Conservation (phyloP, 2,888 invertebrate genomes). For the Rhagonycha lutea region DNA sequence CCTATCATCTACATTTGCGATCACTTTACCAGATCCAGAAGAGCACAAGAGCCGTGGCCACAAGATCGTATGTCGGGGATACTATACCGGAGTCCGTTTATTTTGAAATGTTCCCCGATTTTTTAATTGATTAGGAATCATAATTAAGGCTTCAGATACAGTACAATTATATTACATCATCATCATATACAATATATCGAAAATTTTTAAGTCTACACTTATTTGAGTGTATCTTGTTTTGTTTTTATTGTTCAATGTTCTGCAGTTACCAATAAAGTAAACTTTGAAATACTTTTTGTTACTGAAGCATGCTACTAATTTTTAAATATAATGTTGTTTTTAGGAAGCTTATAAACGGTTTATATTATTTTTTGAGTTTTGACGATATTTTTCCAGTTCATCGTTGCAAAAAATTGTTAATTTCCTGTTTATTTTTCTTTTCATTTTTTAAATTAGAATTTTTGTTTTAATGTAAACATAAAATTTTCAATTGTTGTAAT, state of each 20-base stretch:
- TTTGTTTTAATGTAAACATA: neutral
- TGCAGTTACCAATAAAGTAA: neutral
- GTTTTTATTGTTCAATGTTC: neutral
- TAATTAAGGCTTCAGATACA: too few species aligned
- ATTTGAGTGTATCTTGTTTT: neutral
- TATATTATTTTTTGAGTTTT: neutral
- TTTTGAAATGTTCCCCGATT: too few species aligned
- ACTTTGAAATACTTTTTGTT: neutral
- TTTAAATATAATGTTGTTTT: neutral
- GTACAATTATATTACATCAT: too few species aligned
- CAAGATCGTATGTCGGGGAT: too few species aligned
- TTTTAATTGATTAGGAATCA: too few species aligned
- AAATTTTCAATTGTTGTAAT: neutral
- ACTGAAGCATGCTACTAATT: neutral
- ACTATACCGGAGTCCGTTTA: too few species aligned
- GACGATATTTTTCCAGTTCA: neutral
- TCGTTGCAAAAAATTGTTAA: neutral
- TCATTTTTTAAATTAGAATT: neutral
- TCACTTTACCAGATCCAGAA: too few species aligned
- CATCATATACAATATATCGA: too few species aligned
- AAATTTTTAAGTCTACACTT: too few species aligned
- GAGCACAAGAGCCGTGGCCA: too few species aligned
- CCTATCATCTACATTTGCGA: too few species aligned
- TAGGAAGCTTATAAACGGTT: neutral
- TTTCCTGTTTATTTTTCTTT: neutral